Percentiles rank a stretch among this genome's conserved stretches.
Evolutionary conservation across 2,797 vertebrate genomes (phyloP).

Genomic region (Silurus aristotelis): DNA sequence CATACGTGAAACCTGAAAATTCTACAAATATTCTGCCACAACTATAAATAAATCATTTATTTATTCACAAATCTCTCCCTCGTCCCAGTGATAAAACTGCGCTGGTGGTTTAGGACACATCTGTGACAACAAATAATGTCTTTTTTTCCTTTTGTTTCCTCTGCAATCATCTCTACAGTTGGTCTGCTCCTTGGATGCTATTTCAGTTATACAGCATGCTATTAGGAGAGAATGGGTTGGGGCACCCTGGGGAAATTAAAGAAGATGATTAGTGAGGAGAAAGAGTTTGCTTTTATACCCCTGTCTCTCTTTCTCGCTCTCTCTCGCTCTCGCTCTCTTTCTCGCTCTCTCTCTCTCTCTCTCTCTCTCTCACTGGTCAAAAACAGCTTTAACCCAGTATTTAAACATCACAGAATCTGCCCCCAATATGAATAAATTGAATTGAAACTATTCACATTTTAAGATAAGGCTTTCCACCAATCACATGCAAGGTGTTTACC

Average conservation of each 20-base stretch:
- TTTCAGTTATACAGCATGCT: slow-evolving; percentile 37
- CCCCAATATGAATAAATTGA: slow-evolving; percentile 48
- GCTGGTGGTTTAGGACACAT: neutral
- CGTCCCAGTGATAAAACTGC: neutral
- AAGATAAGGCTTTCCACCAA: slow-evolving; percentile 9
- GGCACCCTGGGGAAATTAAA: slow-evolving; percentile 56
- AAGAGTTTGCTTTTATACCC: neutral
- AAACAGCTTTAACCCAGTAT: slow-evolving; percentile 33
- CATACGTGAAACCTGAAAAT: neutral
- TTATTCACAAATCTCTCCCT: neutral
- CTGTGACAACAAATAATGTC: slow-evolving; percentile 9
- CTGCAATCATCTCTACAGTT: slow-evolving; percentile 37
- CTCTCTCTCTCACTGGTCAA: slow-evolving; percentile 17
- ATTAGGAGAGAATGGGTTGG: slow-evolving; percentile 33
- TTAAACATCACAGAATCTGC: slow-evolving; percentile 3
- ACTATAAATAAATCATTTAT: neutral
- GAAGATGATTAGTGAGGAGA: slow-evolving; percentile 44
- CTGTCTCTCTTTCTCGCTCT: slow-evolving; percentile 22
- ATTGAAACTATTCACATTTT: slow-evolving; percentile 42
- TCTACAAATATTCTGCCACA: neutral
- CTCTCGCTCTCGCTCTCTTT: slow-evolving; percentile 21
- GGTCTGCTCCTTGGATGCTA: slow-evolving; percentile 21
- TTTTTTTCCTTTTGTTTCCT: slow-evolving; percentile 29
- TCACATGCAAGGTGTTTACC: neutral
- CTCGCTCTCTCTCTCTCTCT: slow-evolving; percentile 23